Percentiles rank a stretch among this genome's conserved stretches.
Evolutionary conservation across 2,113 vertebrate species (phyloP).

Genomic region (Nerophis lumbriciformis): DNA sequence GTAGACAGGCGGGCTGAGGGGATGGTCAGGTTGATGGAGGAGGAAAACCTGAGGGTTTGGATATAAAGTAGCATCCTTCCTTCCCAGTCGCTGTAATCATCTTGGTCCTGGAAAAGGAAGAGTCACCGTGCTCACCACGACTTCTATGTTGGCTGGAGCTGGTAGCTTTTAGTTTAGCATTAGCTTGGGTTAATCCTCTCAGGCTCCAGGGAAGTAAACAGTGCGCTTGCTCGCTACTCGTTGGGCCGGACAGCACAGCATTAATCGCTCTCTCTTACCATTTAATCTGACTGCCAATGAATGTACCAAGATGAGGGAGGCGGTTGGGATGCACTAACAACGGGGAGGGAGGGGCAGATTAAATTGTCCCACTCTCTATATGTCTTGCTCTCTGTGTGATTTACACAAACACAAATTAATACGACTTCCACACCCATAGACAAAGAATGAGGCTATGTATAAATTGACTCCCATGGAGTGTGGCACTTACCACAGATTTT

Average conservation of each 20-base stretch:
- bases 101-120: conserved; percentile 19
- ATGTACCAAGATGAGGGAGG: conserved; percentile 52
- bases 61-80: not conserved
- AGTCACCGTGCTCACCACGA: conserved; percentile 18
- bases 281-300: conserved; percentile 66
- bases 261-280: conserved; percentile 65
- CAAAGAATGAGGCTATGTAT: conserved; percentile 43
- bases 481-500: conserved; percentile 17
- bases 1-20: no score
- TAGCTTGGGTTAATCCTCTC: conserved; percentile 77
- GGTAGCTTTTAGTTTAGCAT: conserved; percentile 63
- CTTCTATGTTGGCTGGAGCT: conserved; percentile 40
- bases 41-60: no score
- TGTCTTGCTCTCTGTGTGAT: conserved; percentile 42
- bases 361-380: conserved; percentile 50
- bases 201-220: conserved; percentile 54
- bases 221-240: conserved; percentile 42
- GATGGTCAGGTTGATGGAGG: no score
- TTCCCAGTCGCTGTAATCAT: conserved; percentile 9
- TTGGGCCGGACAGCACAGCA: conserved; percentile 54
- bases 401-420: conserved; percentile 21
- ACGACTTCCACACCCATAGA: conserved; percentile 29
- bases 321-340: conserved; percentile 25
- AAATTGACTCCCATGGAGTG: conserved; percentile 17
- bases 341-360: conserved; percentile 50